A percentile compares a stretch with the other conserved stretches of the same genome.
Conservation (phyloP, 2,113 vertebrate genomes). For the Myrmecobius fasciatus region DNA sequence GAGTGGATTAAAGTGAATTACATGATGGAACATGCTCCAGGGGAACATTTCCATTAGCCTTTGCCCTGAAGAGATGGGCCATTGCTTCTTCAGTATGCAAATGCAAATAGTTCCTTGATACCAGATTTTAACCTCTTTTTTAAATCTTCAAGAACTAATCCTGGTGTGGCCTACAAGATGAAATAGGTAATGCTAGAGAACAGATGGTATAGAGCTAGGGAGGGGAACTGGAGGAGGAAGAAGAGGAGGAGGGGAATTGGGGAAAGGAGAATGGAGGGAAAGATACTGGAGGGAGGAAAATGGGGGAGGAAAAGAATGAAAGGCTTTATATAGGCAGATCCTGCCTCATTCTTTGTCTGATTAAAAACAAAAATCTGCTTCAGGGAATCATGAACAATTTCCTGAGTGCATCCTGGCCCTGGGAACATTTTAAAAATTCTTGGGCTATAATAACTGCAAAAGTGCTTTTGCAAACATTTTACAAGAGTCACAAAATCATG, state of each 20-base stretch:
- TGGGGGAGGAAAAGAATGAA: neutral
- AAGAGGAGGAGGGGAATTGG: neutral
- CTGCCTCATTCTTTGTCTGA: neutral
- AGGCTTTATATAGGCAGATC: neutral
- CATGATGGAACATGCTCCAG: neutral
- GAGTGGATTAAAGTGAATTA: neutral
- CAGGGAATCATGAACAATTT: neutral
- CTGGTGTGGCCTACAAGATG: neutral
- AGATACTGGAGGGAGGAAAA: neutral
- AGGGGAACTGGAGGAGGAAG: neutral
- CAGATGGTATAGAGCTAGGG: neutral
- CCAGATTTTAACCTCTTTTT: neutral
- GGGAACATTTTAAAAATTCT: neutral
- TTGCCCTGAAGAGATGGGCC: neutral
- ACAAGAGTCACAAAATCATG: neutral
- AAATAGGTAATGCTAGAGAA: neutral
- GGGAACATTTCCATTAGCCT: neutral
- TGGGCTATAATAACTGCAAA: neutral
- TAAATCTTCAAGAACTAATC: neutral
- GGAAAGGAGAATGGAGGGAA: neutral
- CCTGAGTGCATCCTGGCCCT: neutral
- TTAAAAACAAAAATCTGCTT: neutral
- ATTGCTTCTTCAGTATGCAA: neutral
- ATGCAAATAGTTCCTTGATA: neutral
- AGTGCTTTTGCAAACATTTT: constrained; percentile 5